Conservation (phyloP, 1,140 invertebrate species). For the Mycetomoellerius zeteki region DNA sequence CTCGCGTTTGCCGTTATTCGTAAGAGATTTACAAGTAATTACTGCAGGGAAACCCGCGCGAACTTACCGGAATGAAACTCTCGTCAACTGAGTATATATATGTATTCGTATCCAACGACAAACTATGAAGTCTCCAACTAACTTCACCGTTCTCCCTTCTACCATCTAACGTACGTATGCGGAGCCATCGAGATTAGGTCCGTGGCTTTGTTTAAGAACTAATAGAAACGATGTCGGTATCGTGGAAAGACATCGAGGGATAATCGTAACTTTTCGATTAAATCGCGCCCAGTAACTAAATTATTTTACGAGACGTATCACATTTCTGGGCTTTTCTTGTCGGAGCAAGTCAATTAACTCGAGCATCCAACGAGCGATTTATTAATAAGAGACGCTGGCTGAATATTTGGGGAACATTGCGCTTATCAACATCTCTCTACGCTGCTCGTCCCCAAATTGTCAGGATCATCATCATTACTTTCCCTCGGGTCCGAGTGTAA, state of each 20-base stretch:
- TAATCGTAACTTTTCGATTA: slow-evolving; percentile 18
- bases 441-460: neutral
- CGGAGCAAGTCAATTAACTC: neutral
- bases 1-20: slow-evolving; percentile 55
- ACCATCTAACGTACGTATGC: neutral
- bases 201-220: slow-evolving; percentile 46
- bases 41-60: slow-evolving; percentile 34
- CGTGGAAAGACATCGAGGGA: neutral
- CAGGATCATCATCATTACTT: neutral
- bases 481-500: neutral
- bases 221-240: slow-evolving; percentile 18
- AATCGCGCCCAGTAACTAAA: slow-evolving; percentile 4
- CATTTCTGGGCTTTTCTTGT: neutral
- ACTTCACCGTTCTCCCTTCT: slow-evolving; percentile 52
- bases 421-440: neutral
- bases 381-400: neutral
- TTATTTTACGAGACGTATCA: neutral
- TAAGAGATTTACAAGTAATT: slow-evolving; percentile 63
- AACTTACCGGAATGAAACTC: slow-evolving; percentile 55
- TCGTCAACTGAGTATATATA: slow-evolving; percentile 41
- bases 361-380: neutral
- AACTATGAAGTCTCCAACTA: slow-evolving; percentile 60
- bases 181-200: slow-evolving; percentile 47
- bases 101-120: slow-evolving; percentile 52
- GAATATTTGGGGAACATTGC: neutral